Percentiles rank a stretch among this genome's conserved stretches.
Evolutionary conservation across 2,797 vertebrate genomes (phyloP).

Genomic region (Siniperca scherzeri): DNA sequence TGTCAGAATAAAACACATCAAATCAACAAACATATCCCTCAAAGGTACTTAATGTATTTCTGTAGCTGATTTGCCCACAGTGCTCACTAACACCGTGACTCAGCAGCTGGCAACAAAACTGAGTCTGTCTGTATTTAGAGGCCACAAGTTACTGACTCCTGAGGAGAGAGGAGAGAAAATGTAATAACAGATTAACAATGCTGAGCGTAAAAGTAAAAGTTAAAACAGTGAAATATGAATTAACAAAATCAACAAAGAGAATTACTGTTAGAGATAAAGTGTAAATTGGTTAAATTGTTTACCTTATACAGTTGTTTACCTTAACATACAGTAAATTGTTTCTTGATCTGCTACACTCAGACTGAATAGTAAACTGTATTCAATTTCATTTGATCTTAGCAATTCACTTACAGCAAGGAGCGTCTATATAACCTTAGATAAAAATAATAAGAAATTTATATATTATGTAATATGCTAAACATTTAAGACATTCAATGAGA

Average conservation of each 20-base stretch:
- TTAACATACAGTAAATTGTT: neutral
- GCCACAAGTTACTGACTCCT: neutral
- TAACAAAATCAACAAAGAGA: neutral
- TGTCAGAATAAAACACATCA: slow-evolving; percentile 1
- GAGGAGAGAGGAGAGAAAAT: neutral
- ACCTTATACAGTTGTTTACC: neutral
- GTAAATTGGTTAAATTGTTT: neutral
- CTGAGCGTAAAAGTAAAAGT: neutral
- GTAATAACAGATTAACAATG: neutral
- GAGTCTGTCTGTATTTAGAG: neutral
- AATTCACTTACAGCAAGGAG: neutral
- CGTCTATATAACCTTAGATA: neutral
- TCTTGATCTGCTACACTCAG: neutral
- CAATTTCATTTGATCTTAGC: neutral
- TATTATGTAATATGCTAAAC: neutral
- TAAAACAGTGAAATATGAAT: neutral
- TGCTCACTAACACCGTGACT: slow-evolving; percentile 12
- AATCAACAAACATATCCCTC: slow-evolving; percentile 14
- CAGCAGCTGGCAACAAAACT: neutral
- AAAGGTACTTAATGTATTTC: neutral
- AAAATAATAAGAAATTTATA: neutral
- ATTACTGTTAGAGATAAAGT: neutral
- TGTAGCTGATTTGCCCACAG: slow-evolving; percentile 12
- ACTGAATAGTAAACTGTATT: neutral
- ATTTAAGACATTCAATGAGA: neutral